phyloP scores from a whole-genome alignment of 2,888 invertebrate species.

The Byasa hedistus region DNA sequence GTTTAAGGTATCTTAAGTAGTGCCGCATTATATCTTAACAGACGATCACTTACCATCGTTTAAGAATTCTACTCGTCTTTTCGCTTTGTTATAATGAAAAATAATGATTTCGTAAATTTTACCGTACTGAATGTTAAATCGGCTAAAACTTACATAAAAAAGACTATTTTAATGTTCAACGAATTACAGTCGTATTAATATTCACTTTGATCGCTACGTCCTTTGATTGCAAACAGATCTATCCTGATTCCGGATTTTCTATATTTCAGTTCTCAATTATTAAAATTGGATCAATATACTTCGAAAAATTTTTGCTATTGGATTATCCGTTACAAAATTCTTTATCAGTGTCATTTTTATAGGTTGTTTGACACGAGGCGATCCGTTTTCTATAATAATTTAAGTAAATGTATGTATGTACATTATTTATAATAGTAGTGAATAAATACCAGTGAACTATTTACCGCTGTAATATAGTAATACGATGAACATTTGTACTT shows the following conservation, averaged over 20 bases:
- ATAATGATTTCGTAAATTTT: background rate
- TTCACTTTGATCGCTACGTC: constrained; percentile 1
- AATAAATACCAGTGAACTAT: background rate
- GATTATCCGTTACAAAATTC: background rate
- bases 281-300: background rate
- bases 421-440: background rate
- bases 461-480: background rate
- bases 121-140: background rate
- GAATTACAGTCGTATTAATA: constrained; percentile 4
- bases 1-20: too few species aligned
- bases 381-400: too few species aligned
- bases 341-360: background rate
- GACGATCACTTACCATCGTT: too few species aligned
- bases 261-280: background rate
- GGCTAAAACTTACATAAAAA: background rate
- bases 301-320: background rate
- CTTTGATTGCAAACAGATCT: background rate
- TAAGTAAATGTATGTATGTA: background rate
- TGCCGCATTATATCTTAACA: too few species aligned
- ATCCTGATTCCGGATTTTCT: background rate
- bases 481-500: background rate
- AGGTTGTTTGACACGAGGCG: background rate
- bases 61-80: background rate
- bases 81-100: background rate
- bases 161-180: background rate